Evolutionary conservation across 2,797 vertebrate genomes (phyloP), one percentile per base, ranked within the genome.

Genomic region (Galaxias olidus): DNA sequence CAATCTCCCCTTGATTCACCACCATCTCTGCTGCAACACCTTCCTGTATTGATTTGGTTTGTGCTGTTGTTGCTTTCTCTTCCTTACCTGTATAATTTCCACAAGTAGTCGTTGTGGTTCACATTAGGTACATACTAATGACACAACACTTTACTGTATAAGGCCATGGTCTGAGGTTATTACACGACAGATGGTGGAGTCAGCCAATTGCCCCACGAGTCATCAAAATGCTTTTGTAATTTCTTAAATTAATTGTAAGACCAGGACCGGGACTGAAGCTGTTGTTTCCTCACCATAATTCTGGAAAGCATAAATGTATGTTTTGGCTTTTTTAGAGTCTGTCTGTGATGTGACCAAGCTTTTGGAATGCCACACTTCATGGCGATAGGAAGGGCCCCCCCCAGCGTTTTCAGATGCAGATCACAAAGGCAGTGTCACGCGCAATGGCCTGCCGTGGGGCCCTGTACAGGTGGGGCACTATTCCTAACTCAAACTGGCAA

Each of bases 31-130:
- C 30, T 30, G 2, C 3, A 6, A 6, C 30, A 30, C 30, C 82
- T 75, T 80, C 76, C 57, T 55, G 42, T n/a, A 65, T 69, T 78
- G 66, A 85, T 86, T 75, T 70, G 51, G 69, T 72, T 74, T 70
- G 66, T 61, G 74, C 59, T 65, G 57, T 74, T 68, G 69, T 73
- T 63, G 70, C 79, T 63, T 54, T 10, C 43, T 30, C 55, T 54
- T 19, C 52, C 30, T 3, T 3, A 30, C 30, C 30, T 30, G 30
- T 30, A 30, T 30, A 30, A 30, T 30, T 30, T 30, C 30, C 30
- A 30, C 30, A 30, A 30, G 30, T 6, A 30, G 30, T 30, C 30
- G 3, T 30, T 30, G 30, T 30, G 6, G 3, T 3, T 30, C 30
- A 30, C 30, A 30, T 30, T 30, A 30, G 30, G 30, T 30, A 30